phyloP scores from a whole-genome alignment of 30 jellyfish, hydroid and myxozoan genomes.

The Pseudorhiza aurosa region DNA sequence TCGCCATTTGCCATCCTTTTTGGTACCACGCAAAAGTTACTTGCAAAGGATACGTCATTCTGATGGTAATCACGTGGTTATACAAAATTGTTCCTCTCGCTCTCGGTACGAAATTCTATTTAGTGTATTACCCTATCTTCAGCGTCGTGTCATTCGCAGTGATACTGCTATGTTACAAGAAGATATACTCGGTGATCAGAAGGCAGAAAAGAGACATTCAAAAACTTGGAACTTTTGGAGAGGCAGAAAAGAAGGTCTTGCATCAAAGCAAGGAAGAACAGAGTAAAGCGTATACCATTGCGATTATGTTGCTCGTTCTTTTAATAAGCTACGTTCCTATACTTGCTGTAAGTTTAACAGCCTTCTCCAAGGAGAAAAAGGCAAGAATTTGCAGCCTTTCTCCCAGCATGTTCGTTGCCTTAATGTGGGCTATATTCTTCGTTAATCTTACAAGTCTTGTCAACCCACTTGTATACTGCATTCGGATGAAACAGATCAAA shows the following conservation, averaged over 20 bases:
- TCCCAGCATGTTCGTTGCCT: not conserved
- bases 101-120: not conserved
- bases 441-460: constrained; percentile 5
- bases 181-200: not conserved
- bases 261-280: constrained; percentile 11
- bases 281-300: constrained; percentile 19
- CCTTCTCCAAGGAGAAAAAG: not conserved
- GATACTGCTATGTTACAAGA: constrained; percentile 14
- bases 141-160: not conserved
- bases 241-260: not conserved
- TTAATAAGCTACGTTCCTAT: constrained; percentile 5
- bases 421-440: constrained; percentile 14
- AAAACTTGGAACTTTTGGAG: not conserved
- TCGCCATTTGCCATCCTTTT: constrained; percentile 47
- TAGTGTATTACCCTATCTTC: not conserved
- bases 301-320: not conserved
- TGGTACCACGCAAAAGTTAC: constrained; percentile 2
- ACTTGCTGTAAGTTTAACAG: not conserved
- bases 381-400: not conserved
- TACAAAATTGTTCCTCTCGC: not conserved
- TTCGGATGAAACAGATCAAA: not conserved
- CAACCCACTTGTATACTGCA: constrained; percentile 36
- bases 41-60: not conserved
- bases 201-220: not conserved
- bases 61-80: constrained; percentile 4